Percentiles rank a stretch among this genome's conserved stretches.
These are phyloP conservation scores for Penelope pileata DNA, from an alignment of 2,113 vertebrate species.

Conservation along the genomic window DNA sequence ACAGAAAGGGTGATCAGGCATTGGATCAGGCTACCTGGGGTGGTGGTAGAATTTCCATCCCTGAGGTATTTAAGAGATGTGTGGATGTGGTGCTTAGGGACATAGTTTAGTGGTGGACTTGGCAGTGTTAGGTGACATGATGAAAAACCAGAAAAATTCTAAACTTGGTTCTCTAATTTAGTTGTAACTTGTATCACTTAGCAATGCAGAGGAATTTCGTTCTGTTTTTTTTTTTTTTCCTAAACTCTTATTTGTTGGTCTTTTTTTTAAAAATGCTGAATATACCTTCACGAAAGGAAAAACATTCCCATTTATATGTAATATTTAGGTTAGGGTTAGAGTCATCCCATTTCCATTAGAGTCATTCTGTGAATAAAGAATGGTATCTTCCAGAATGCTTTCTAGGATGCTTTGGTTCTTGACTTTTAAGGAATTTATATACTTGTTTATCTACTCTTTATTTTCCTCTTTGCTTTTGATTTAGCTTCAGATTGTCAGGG, in stretches of 20 bases:
- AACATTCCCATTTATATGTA: neutral
- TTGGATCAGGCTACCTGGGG: neutral
- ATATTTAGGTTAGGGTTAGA: too few relatives aligned
- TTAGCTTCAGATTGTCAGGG: neutral
- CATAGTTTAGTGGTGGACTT: neutral
- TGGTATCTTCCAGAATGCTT: neutral
- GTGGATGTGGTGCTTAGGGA: neutral
- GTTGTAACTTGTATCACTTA: neutral
- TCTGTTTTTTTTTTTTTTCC: neutral
- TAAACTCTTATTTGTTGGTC: neutral
- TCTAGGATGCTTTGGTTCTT: neutral
- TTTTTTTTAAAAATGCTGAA: neutral
- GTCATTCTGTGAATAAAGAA: neutral
- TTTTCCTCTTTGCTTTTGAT: neutral
- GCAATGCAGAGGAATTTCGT: neutral
- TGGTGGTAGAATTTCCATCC: neutral
- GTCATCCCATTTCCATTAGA: neutral
- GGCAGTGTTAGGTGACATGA: neutral
- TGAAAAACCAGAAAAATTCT: too few relatives aligned
- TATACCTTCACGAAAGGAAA: neutral
- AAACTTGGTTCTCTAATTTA: neutral
- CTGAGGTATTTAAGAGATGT: neutral
- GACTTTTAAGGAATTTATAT: neutral
- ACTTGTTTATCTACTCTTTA: neutral
- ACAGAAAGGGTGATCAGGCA: neutral